Base-by-base conservation (phyloP, 2,797 vertebrate species). In the Lagodon rhomboides region DNA sequence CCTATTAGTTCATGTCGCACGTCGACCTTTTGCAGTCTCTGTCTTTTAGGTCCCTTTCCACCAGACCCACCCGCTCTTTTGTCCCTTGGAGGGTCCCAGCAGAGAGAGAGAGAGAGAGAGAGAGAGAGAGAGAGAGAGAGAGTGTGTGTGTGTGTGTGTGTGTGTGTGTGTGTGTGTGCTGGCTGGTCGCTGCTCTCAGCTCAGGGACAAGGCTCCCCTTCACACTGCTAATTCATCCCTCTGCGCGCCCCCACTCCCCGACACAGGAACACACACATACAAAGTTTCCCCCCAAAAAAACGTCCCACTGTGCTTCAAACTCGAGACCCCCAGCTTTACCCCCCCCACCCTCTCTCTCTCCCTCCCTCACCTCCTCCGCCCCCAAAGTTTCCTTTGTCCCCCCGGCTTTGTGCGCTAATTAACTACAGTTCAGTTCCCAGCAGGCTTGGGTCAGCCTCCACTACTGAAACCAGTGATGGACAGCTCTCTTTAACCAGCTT, bases 361-460 rank as follows among this genome's bases (percentile, higher is more conserved):
- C n/a, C 88, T 54, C 62, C 51, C 66, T 58, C 58, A 30, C 77
- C 80, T 47, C 68, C 78, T 73, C 80, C 67, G 62, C 77, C 81
- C 81, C 73, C 65, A 43, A 68, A 75, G 56, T 85, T 75, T 79
- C 89, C 81, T 89, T 91, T 92, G 90, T 90, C 77, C 88, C 87
- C 4, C 38, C 1, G 82, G 86, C 90, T 94, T 93, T 93, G 92
- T 94, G 91, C 90, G 62, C 91, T 94, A 94, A 94, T 94, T 94
- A 94, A 93, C 91, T 92, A 92, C 92, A 94, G 94, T 93, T 93
- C 90, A 94, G 90, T 92, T 94, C 94, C 91, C 93, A 94, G 93
- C 91, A 91, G 90, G 92, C 86, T 88, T n/a, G 79, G 93, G 88
- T 92, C 92, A 87, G 82, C 87, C 87, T 80, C 64, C 59, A 69